phyloP scores from a whole-genome alignment of 1,140 invertebrate genomes.

The Drosophila baimaii region DNA sequence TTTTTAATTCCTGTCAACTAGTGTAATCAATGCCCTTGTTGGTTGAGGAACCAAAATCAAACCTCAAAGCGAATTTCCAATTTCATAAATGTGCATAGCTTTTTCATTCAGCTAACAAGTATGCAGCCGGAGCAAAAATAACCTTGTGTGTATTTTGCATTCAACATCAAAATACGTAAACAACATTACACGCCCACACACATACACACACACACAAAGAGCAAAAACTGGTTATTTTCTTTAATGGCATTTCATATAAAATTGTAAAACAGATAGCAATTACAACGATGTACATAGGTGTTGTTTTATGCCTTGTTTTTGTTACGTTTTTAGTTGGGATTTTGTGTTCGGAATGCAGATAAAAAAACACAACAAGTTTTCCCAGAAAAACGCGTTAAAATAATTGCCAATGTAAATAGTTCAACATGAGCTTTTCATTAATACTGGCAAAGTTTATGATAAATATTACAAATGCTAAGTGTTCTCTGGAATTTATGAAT shows the following conservation, averaged over 20 bases:
- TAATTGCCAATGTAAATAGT: conserved; percentile 1
- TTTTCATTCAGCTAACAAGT: conserved; percentile 4
- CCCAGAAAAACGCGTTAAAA: background rate
- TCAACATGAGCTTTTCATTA: conserved; percentile 1
- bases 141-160: conserved; percentile 18
- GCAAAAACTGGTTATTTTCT: conserved; percentile 3
- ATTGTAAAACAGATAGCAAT: conserved; percentile 16
- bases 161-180: conserved; percentile 5
- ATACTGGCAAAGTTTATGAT: background rate
- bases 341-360: conserved; percentile 7
- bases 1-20: background rate
- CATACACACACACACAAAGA: background rate
- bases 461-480: background rate
- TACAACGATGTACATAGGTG: background rate
- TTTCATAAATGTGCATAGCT: conserved; percentile 28
- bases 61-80: conserved; percentile 37
- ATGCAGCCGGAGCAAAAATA: conserved; percentile 5
- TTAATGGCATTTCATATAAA: background rate
- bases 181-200: conserved; percentile 2
- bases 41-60: conserved; percentile 3
- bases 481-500: too few species aligned
- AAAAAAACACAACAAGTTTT: background rate
- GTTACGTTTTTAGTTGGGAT: background rate
- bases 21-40: conserved; percentile 14
- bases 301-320: conserved; percentile 9